Base-by-base conservation (phyloP, 2,113 vertebrate species). In the Trogon surrucura region DNA sequence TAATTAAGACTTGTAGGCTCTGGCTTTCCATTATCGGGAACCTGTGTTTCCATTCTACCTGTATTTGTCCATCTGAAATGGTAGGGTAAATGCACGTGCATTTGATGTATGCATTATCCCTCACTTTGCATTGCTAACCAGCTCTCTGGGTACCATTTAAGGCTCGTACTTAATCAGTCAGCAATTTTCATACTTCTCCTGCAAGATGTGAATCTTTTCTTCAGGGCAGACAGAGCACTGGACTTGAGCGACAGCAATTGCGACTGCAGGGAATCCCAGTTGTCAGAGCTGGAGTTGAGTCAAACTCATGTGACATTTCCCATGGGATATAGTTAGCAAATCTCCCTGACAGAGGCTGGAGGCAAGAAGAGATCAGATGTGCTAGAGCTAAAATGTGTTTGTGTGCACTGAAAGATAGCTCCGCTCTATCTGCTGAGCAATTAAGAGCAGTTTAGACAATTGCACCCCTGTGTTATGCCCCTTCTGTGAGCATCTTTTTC, bases 131-230 rank as follows among this genome's bases (percentile, higher is more conserved):
- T 98, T 98, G 96, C 97, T 98, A 98, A 98, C 98, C 91, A 93
- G 94, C 93, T 99, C 98, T 98, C 98, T 97, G 97, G 98, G 91
- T 98, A 98, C 97, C 97, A 95, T 98, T 99, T 99, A 99, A 98
- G 97, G 82, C 98, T 98, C 73, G 97, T 98, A 98, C 98, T 97
- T 99, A 99, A 99, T 99, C 98, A 98, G 98, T 98, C 98, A 98
- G 98, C 97, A 96, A 72, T 94, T 98, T 98, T 98, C 97, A 94
- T 97, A 95, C 95, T 97, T 97, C 97, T 97, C 95, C 94, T 80
- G 97, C 97, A 98, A 98, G 93, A 97, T 65, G 80, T 96, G 93
- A 88, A 88, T 98, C 93, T 88, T 97, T 98, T 97, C 97, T 97
- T 97, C 96, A 72, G 95, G 96, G 97, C 97, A 97, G 97, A 97